Evolutionary conservation across 1,140 invertebrate species (phyloP).

Genomic region (Drosophila leontia): DNA sequence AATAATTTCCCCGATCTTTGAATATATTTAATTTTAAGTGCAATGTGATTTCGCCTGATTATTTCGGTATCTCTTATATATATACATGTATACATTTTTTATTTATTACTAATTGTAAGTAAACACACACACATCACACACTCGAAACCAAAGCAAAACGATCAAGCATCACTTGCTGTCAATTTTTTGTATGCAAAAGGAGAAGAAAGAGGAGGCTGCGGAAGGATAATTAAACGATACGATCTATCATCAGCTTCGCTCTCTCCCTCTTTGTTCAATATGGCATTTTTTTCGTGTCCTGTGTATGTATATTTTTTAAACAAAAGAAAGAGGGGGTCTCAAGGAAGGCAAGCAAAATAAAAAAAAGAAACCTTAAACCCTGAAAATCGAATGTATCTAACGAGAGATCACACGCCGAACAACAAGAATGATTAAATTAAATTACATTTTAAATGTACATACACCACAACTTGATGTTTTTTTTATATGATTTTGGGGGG

Average conservation of each 20-base stretch:
- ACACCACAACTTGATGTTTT: constrained; percentile 3
- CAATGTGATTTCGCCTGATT: constrained; percentile 66
- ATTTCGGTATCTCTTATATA: constrained; percentile 21
- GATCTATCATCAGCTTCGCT: constrained; percentile 36
- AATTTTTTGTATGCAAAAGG: constrained; percentile 36
- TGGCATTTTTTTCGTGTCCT: constrained; percentile 54
- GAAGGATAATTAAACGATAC: constrained; percentile 4
- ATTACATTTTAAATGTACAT: constrained; percentile 78
- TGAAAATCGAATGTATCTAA: constrained; percentile 24
- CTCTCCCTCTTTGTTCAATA: constrained; percentile 10
- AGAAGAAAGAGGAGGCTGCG: background rate
- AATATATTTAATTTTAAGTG: constrained; percentile 71
- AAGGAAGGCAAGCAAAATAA: background rate
- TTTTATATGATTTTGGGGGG: background rate
- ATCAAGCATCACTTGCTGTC: constrained; percentile 32
- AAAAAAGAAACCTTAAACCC: background rate
- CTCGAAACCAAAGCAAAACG: constrained; percentile 30
- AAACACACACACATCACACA: constrained; percentile 33
- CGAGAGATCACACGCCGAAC: constrained; percentile 33
- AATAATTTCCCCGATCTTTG: constrained; percentile 40
- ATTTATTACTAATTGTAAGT: constrained; percentile 51
- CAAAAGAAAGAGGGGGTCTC: background rate
- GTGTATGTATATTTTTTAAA: constrained; percentile 58
- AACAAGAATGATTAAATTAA: constrained; percentile 62
- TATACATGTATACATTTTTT: constrained; percentile 23